These are phyloP conservation scores for Centropus unirufus DNA, from an alignment of 2,113 vertebrate species.

Conservation along the genomic window DNA sequence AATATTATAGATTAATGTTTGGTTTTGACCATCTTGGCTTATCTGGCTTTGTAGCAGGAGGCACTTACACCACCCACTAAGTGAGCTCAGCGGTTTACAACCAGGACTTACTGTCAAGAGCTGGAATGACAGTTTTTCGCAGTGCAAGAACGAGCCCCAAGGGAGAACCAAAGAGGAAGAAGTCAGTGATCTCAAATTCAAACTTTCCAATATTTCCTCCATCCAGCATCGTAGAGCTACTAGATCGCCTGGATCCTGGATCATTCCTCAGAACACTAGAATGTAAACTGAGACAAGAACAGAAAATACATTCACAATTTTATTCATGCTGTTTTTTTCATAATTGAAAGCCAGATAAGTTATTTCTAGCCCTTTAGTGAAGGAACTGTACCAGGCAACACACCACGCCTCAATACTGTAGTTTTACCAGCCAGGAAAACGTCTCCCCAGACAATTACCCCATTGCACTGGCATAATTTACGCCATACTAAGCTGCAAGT, in stretches of 20 bases:
- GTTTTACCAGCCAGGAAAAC: background rate
- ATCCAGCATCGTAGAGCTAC: conserved; percentile 90
- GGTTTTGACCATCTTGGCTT: background rate
- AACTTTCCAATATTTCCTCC: conserved; percentile 86
- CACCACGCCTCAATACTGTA: background rate
- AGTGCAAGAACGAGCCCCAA: conserved; percentile 94
- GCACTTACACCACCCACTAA: background rate
- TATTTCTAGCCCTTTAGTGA: background rate
- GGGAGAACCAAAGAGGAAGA: conserved; percentile 97
- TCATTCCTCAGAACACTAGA: conserved; percentile 88
- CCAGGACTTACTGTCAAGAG: conserved; percentile 86
- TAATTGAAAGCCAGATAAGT: background rate
- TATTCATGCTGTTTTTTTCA: background rate
- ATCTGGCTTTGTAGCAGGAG: background rate
- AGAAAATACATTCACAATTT: background rate
- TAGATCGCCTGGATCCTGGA: conserved; percentile 86
- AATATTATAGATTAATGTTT: background rate
- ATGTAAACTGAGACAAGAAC: conserved; percentile 82
- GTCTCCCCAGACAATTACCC: background rate
- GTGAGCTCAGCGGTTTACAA: background rate
- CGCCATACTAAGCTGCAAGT: background rate
- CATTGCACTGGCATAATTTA: background rate
- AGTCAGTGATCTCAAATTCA: conserved; percentile 94
- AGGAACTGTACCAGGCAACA: background rate
- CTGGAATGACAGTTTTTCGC: conserved; percentile 93